A percentile compares a stretch with the other conserved stretches of the same genome.
These are phyloP conservation scores for Tetramorium bicarinatum DNA, from an alignment of 2,888 invertebrate species.

Conservation along the genomic window DNA sequence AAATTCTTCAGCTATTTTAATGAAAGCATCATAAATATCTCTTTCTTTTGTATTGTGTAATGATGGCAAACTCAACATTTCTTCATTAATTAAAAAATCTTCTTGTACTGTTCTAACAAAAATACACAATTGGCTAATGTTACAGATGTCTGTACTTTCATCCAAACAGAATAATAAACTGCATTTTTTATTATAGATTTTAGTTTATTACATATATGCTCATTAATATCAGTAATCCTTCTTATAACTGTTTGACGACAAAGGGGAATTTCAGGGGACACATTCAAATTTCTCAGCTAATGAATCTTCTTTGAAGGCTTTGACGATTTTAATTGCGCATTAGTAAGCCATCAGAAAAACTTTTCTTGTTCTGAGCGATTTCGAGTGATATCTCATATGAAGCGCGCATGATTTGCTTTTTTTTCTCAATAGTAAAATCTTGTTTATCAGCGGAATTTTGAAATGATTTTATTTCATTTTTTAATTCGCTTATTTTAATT, in stretches of 20 bases:
- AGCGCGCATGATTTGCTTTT: not conserved
- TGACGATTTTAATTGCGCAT: constrained; percentile 1
- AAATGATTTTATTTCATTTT: not conserved
- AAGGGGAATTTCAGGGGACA: no score
- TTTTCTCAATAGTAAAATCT: not conserved
- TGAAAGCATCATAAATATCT: constrained; percentile 13
- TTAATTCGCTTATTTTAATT: not conserved
- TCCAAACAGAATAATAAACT: no score
- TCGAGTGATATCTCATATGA: constrained; percentile 20
- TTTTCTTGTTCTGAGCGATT: constrained; percentile 22
- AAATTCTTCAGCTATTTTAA: not conserved
- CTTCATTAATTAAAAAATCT: constrained; percentile 51
- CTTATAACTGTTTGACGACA: no score
- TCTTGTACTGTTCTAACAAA: constrained; percentile 52
- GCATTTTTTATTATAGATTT: no score
- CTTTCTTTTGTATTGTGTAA: not conserved
- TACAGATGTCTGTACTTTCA: no score
- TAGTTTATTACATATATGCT: no score
- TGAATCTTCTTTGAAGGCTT: no score
- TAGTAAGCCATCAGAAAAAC: not conserved
- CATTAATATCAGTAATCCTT: no score
- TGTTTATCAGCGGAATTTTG: not conserved
- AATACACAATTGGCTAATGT: no score
- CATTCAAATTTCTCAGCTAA: no score
- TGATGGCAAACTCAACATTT: constrained; percentile 29